Percentiles rank a stretch among this genome's conserved stretches.
phyloP scores from a whole-genome alignment of 2,113 vertebrate species.

The Aegotheles bennettii region DNA sequence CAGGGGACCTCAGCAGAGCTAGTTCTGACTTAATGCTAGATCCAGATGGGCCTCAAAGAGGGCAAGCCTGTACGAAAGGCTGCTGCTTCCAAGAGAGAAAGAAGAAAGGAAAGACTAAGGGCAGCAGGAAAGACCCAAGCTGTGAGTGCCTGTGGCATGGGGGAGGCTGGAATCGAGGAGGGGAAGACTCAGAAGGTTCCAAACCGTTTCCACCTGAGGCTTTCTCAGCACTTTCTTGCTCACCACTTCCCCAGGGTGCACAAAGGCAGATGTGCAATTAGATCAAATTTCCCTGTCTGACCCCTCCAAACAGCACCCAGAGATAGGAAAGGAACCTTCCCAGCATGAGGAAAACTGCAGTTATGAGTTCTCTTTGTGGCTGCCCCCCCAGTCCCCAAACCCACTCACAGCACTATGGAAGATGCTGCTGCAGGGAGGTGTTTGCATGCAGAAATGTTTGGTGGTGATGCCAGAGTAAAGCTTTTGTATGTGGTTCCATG shows the following conservation, averaged over 20 bases:
- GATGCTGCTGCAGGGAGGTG: no score
- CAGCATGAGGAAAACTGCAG: no score
- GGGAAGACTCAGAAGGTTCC: not conserved
- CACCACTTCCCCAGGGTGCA: no score
- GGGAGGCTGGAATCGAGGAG: not conserved
- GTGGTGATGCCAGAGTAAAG: not conserved
- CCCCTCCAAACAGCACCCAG: no score
- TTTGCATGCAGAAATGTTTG: no score
- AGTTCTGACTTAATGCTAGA: not conserved
- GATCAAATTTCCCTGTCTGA: no score
- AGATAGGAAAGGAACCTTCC: no score
- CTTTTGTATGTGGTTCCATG: not conserved
- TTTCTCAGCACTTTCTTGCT: slow-evolving; percentile 10
- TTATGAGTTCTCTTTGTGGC: no score
- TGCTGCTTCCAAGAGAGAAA: not conserved
- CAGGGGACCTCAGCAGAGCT: not conserved
- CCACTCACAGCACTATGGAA: no score
- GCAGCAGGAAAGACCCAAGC: not conserved
- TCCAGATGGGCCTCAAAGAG: not conserved
- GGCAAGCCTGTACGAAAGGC: not conserved
- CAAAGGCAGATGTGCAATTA: no score
- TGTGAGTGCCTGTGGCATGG: not conserved
- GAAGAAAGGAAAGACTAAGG: not conserved
- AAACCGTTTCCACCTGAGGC: not conserved
- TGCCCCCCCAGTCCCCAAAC: no score